phyloP scores from a whole-genome alignment of 2,113 vertebrate species.

The Neopipo cinnamomea region DNA sequence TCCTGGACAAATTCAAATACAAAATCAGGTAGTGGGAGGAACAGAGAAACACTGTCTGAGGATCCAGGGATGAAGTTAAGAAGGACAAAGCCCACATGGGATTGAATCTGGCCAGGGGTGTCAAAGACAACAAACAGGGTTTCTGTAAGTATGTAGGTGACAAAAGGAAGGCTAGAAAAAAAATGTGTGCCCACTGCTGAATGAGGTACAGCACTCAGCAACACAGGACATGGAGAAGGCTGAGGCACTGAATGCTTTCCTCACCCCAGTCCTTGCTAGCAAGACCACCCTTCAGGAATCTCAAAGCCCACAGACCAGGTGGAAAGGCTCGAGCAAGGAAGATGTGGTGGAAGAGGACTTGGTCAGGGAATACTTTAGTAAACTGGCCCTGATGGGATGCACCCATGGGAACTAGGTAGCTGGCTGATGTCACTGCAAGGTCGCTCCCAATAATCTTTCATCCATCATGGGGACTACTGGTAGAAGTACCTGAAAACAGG shows the following conservation, averaged over 20 bases:
- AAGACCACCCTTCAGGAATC: not conserved
- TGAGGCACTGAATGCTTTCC: not conserved
- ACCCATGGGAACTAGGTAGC: rapidly evolving
- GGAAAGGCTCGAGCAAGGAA: not conserved
- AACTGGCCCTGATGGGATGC: not conserved
- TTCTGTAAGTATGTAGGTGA: not conserved
- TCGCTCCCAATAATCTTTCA: not conserved
- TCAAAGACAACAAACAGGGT: not conserved
- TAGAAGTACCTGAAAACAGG: not conserved
- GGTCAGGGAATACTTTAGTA: not conserved
- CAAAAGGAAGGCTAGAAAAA: not conserved
- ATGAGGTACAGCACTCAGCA: not conserved
- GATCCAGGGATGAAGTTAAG: not conserved
- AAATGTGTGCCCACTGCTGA: not conserved
- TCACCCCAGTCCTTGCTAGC: not conserved
- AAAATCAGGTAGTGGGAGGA: not conserved
- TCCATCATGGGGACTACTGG: not conserved
- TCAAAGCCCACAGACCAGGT: not conserved
- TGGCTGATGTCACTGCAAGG: not conserved
- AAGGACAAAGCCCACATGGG: not conserved
- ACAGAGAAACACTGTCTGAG: not conserved
- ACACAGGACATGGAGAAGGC: not conserved
- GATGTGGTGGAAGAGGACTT: not conserved
- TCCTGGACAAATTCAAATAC: not conserved
- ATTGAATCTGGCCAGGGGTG: not conserved